phyloP scores from a whole-genome alignment of 2,113 vertebrate species.

The Pelvicachromis taeniatus region DNA sequence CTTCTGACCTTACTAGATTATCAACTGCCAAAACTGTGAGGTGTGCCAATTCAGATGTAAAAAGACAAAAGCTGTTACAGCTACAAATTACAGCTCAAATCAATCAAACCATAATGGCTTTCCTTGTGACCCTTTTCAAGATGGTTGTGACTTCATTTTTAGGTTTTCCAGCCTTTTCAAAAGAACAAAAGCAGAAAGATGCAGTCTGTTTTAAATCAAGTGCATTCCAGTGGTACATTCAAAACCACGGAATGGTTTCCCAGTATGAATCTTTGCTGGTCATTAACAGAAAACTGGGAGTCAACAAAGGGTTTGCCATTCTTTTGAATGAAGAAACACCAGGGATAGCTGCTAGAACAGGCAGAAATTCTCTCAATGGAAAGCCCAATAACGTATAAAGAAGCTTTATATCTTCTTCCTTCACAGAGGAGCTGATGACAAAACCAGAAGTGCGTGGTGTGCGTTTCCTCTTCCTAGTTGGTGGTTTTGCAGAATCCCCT shows the following conservation, averaged over 20 bases:
- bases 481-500: conserved; percentile 90
- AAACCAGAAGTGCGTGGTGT: conserved; percentile 84
- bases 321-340: background rate
- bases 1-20: background rate
- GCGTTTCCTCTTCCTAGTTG: conserved; percentile 93
- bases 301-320: background rate
- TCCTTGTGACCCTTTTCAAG: background rate
- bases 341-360: background rate
- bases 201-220: conserved; percentile 15
- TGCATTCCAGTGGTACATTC: background rate
- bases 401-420: background rate
- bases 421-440: conserved; percentile 79
- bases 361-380: background rate
- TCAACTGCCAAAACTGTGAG: background rate
- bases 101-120: background rate
- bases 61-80: background rate
- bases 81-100: background rate
- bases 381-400: background rate
- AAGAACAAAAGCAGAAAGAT: background rate
- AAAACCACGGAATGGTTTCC: background rate
- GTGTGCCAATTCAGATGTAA: background rate
- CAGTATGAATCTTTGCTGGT: background rate
- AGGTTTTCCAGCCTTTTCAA: background rate
- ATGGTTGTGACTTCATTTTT: background rate
- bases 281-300: background rate